Percentiles rank a stretch among this genome's conserved stretches.
These are phyloP conservation scores for Mormyrus iriodes DNA, from an alignment of 2,113 vertebrate species.

Conservation along the genomic window DNA sequence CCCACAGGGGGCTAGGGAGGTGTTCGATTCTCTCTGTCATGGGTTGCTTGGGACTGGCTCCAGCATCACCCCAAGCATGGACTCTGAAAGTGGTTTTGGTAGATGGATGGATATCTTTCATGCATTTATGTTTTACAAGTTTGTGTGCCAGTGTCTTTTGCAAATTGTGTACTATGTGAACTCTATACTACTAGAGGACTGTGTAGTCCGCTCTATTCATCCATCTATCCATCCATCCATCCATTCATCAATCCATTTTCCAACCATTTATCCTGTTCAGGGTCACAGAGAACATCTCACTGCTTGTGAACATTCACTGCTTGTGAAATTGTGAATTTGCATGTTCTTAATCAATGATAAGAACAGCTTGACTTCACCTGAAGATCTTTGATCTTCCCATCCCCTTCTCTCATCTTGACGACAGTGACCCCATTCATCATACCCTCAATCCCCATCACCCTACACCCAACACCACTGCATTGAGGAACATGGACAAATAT, in stretches of 20 bases:
- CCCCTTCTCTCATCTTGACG: not conserved
- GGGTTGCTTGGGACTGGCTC: not conserved
- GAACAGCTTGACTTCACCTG: not conserved
- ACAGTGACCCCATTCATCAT: not conserved
- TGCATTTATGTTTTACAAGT: not conserved
- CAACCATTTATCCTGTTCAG: not conserved
- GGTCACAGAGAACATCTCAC: not conserved
- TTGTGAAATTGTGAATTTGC: not conserved
- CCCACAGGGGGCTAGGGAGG: not conserved
- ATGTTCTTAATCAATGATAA: not conserved
- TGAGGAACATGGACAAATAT: not conserved
- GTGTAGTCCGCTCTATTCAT: not conserved
- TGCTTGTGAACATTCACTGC: not conserved
- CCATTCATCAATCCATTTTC: not conserved
- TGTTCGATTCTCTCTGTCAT: not conserved
- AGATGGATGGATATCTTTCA: not conserved
- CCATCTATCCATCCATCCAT: not conserved
- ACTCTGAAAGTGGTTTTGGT: not conserved
- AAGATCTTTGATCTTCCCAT: not conserved
- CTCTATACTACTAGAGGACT: not conserved
- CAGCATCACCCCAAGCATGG: not conserved
- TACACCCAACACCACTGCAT: not conserved
- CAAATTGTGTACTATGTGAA: not conserved
- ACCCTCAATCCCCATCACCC: not conserved
- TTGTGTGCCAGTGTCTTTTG: not conserved